These are phyloP conservation scores for Orycteropus afer DNA, from an alignment of 2,113 vertebrate species.

Conservation along the genomic window DNA sequence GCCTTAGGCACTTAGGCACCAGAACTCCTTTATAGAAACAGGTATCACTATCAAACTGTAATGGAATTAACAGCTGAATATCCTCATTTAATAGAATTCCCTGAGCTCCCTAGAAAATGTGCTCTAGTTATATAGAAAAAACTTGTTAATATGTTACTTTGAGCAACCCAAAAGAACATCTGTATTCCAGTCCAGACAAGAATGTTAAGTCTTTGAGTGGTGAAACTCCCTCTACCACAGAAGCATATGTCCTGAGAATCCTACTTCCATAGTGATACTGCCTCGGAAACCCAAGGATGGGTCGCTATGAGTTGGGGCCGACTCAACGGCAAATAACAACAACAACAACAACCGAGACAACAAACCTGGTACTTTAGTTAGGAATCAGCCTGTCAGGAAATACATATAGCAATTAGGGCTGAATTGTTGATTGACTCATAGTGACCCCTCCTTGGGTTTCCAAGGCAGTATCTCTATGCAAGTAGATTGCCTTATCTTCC, in stretches of 20 bases:
- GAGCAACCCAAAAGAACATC: neutral
- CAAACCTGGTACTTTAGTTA: neutral
- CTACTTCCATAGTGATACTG: no score
- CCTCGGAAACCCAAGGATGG: no score
- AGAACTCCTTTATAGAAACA: no score
- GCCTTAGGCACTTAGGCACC: no score
- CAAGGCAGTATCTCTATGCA: no score
- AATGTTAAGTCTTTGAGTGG: neutral
- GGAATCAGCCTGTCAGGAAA: neutral
- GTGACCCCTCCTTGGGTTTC: no score
- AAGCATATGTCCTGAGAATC: neutral
- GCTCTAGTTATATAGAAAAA: neutral
- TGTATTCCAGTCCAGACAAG: neutral
- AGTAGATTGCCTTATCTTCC: no score
- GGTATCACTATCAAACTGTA: neutral
- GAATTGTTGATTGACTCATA: conserved; percentile 55
- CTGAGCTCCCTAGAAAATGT: neutral
- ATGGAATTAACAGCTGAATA: conserved; percentile 18
- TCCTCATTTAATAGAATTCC: neutral
- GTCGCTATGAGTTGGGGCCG: no score
- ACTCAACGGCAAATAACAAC: no score
- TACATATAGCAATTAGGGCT: neutral
- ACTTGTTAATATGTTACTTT: neutral
- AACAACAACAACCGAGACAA: no score
- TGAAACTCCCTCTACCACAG: neutral